Conservation (phyloP, 2,888 invertebrate genomes). For the Synergus laeviventris region DNA sequence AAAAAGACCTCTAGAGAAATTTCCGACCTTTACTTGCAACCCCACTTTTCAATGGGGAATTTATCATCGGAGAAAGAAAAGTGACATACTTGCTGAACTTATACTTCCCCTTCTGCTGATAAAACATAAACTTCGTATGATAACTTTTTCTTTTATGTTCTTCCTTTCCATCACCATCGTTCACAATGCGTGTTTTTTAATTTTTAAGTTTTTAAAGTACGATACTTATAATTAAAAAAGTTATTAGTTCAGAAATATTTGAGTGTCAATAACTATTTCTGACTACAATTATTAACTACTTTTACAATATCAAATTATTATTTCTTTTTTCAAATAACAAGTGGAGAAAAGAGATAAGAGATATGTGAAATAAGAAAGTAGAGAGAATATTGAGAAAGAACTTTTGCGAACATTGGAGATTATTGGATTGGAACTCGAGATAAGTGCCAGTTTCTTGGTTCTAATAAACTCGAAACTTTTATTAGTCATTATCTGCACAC, state of each 20-base stretch:
- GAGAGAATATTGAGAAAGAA: background rate
- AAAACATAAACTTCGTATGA: background rate
- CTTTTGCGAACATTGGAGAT: background rate
- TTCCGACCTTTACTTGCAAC: background rate
- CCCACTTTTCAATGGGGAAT: conserved; percentile 18
- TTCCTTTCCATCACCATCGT: background rate
- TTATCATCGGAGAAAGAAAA: background rate
- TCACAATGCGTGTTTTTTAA: too few relatives aligned
- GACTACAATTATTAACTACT: background rate
- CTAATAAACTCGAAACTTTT: background rate
- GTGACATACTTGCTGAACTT: background rate
- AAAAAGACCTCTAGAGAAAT: conserved; percentile 22
- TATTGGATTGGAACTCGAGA: background rate
- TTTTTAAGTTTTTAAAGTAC: too few relatives aligned
- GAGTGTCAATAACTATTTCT: background rate
- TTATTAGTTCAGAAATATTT: background rate
- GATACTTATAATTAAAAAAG: too few relatives aligned
- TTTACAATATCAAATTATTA: background rate
- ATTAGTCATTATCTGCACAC: background rate
- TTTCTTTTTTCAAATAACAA: background rate
- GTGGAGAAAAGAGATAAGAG: background rate
- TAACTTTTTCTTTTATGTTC: background rate
- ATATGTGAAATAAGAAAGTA: background rate
- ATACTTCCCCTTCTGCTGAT: background rate
- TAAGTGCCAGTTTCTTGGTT: background rate